Percentiles rank a stretch among this genome's conserved stretches.
phyloP scores from a whole-genome alignment of 2,888 invertebrate species.

The Dendrolimus pini region DNA sequence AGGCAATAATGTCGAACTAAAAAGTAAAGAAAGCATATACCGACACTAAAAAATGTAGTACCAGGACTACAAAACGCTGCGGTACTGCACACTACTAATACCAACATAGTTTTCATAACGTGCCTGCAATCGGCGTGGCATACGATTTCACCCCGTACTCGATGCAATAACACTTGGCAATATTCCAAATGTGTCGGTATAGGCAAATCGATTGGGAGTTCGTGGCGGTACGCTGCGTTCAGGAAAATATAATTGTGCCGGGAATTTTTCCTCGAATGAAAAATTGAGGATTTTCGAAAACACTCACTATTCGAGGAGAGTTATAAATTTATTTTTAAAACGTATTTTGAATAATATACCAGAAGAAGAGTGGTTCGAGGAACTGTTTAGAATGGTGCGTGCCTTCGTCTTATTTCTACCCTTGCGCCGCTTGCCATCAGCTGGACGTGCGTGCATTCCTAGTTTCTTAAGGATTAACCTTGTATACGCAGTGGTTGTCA shows the following conservation, averaged over 20 bases:
- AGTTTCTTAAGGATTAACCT: no score
- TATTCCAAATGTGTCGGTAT: conserved; percentile 55
- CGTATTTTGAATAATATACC: no score
- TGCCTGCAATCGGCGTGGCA: conserved; percentile 28
- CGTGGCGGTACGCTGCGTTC: conserved; percentile 10
- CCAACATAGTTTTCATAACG: conserved; percentile 26
- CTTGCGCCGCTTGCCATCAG: no score
- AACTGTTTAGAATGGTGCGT: no score
- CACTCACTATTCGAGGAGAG: neutral
- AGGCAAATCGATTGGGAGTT: conserved; percentile 56
- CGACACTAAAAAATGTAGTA: no score
- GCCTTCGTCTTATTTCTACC: no score
- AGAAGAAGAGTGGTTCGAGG: no score
- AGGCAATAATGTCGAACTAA: no score
- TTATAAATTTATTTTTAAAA: no score
- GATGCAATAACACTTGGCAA: conserved; percentile 65
- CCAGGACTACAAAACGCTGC: neutral
- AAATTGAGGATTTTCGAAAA: conserved; percentile 15
- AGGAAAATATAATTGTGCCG: conserved; percentile 22
- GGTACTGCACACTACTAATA: neutral
- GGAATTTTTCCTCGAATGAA: conserved; percentile 17
- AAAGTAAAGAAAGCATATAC: no score
- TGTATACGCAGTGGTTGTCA: no score
- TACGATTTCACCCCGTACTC: conserved; percentile 27
- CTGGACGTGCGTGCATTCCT: no score